Evolutionary conservation across 2,113 vertebrate species (phyloP).

Genomic region (Leptosomus discolor): DNA sequence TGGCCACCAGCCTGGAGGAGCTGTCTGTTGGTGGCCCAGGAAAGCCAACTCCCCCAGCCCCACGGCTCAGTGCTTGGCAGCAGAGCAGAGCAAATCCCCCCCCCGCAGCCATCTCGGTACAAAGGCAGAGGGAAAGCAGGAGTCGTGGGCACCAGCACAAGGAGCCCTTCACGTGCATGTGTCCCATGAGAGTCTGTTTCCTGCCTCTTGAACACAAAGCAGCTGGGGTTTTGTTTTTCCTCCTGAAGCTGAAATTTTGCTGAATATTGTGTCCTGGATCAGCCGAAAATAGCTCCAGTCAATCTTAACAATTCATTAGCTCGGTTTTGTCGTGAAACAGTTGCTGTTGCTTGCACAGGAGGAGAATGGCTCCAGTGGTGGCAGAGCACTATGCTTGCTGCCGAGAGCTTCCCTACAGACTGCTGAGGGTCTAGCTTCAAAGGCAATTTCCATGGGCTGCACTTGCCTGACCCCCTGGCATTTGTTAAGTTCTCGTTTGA

Average conservation of each 20-base stretch:
- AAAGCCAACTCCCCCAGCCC: not conserved
- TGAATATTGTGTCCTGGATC: not conserved
- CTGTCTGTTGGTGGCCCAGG: not conserved
- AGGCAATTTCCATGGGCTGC: not conserved
- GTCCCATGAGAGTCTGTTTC: not conserved
- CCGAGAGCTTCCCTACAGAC: not conserved
- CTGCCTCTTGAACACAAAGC: not conserved
- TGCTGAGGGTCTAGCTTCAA: not conserved
- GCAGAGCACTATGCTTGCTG: not conserved
- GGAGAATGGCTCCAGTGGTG: accelerated
- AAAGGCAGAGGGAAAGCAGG: not conserved
- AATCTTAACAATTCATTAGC: not conserved
- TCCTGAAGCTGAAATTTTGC: not conserved
- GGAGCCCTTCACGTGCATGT: not conserved
- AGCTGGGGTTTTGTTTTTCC: not conserved
- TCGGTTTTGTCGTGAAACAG: not conserved
- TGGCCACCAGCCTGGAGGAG: not conserved
- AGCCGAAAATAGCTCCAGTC: not conserved
- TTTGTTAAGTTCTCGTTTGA: not conserved
- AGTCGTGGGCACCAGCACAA: not conserved
- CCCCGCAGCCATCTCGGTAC: not conserved
- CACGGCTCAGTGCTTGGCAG: not conserved
- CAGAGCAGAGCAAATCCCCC: not conserved
- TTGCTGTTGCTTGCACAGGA: not conserved
- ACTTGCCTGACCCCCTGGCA: not conserved